Evolutionary conservation across 2,113 vertebrate species (phyloP).

Genomic region (Nothoprocta pentlandii): DNA sequence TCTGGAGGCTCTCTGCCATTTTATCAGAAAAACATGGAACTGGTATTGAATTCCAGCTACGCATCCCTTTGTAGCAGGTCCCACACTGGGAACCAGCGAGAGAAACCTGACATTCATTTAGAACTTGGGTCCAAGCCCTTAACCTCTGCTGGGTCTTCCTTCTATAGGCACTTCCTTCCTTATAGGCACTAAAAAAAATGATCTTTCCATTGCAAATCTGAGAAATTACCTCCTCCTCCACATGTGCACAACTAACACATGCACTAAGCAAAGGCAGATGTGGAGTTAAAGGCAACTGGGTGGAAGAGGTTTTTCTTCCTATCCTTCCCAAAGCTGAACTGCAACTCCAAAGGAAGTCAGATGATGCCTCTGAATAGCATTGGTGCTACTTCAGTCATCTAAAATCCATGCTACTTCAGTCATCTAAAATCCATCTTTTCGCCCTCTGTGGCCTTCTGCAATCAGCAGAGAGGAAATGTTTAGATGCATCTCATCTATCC

Average conservation of each 20-base stretch:
- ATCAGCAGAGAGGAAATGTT: background rate
- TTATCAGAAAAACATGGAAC: background rate
- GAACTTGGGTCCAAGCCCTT: background rate
- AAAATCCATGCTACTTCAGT: background rate
- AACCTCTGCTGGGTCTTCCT: background rate
- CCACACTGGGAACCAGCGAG: background rate
- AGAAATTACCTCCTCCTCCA: background rate
- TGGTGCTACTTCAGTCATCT: background rate
- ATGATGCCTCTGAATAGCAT: background rate
- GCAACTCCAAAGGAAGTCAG: background rate
- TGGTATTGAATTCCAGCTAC: background rate
- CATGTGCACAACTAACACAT: constrained; percentile 8
- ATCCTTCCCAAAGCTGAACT: background rate
- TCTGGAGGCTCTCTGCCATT: background rate
- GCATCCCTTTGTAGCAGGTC: background rate
- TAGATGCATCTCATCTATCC: background rate
- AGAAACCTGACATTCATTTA: background rate
- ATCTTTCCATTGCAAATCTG: constrained; percentile 6
- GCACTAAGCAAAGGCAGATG: background rate
- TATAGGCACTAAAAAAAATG: constrained; percentile 11
- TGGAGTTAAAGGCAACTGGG: background rate
- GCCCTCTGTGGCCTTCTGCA: background rate
- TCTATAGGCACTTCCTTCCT: background rate
- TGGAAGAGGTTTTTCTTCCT: background rate
- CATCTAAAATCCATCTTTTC: background rate